phyloP scores from a whole-genome alignment of 64 coral and sea anemone genomes.

The Pachyseris speciosa region DNA sequence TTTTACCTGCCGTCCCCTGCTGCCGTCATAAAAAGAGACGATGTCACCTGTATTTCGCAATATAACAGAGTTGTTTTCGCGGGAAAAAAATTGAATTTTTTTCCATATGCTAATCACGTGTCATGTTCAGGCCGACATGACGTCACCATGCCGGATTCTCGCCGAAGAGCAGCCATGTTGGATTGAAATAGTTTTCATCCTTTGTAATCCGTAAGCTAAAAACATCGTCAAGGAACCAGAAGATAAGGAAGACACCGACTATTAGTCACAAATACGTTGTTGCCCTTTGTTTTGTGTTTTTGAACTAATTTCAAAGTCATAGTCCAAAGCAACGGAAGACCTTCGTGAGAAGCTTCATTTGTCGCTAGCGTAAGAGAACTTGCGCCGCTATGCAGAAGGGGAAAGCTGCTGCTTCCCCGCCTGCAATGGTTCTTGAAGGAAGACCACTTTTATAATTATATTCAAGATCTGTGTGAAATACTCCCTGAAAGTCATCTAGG shows the following conservation, averaged over 20 bases:
- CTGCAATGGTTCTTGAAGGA: slow-evolving; percentile 53
- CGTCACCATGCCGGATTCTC: slow-evolving; percentile 87
- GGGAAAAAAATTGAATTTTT: slow-evolving; percentile 75
- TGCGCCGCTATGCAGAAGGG: slow-evolving; percentile 94
- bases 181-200: slow-evolving; percentile 89
- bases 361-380: slow-evolving; percentile 93
- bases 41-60: too few relatives aligned
- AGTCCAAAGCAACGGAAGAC: slow-evolving; percentile 93
- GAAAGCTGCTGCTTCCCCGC: slow-evolving; percentile 80
- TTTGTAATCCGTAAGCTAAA: slow-evolving; percentile 76
- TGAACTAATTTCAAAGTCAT: slow-evolving; percentile 60
- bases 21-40: too few relatives aligned
- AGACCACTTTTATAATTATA: slow-evolving; percentile 45
- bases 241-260: slow-evolving; percentile 21
- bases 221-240: slow-evolving; percentile 74
- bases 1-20: too few relatives aligned
- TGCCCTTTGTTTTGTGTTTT: slow-evolving; percentile 42
- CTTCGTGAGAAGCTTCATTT: slow-evolving; percentile 86
- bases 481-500: not conserved
- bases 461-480: not conserved
- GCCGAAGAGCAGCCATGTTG: slow-evolving; percentile 99
- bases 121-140: slow-evolving; percentile 74
- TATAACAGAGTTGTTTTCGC: too few relatives aligned
- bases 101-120: slow-evolving; percentile 73
- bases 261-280: slow-evolving; percentile 3